Percentiles rank a stretch among this genome's conserved stretches.
Conservation (phyloP, 2,113 vertebrate species). For the Oxyruncus cristatus region DNA sequence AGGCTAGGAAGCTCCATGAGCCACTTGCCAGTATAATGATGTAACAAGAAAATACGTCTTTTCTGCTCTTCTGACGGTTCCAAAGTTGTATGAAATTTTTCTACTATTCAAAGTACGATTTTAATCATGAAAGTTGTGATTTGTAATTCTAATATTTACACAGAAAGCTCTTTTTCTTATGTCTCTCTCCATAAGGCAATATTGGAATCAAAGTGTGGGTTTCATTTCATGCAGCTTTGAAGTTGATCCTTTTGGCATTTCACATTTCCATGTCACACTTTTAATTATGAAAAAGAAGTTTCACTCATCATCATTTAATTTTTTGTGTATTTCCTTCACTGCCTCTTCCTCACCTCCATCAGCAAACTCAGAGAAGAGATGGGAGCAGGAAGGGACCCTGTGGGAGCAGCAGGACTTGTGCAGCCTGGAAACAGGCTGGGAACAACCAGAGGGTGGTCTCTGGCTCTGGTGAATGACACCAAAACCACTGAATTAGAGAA, state of each 20-base stretch:
- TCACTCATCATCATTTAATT: neutral
- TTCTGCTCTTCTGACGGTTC: neutral
- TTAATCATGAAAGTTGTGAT: conserved; percentile 44
- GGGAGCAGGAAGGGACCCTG: fast-evolving
- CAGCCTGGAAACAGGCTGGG: neutral
- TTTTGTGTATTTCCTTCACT: neutral
- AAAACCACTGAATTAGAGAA: fast-evolving
- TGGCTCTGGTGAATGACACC: fast-evolving
- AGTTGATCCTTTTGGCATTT: conserved; percentile 60
- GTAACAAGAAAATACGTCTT: neutral
- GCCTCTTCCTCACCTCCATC: neutral
- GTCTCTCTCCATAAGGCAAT: conserved; percentile 13
- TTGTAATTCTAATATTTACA: conserved; percentile 65
- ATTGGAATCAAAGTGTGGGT: conserved; percentile 34
- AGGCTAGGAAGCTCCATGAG: fast-evolving
- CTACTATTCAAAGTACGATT: neutral
- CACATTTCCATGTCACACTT: neutral
- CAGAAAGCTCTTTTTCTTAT: conserved; percentile 1
- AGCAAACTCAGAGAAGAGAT: neutral
- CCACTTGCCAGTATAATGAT: fast-evolving
- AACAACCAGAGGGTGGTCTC: neutral
- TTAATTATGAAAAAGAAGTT: conserved; percentile 20
- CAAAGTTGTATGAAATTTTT: neutral
- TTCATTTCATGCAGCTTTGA: conserved; percentile 56
- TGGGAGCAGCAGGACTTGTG: fast-evolving